Evolutionary conservation across 30 jellyfish, hydroid and myxozoan genomes (phyloP), one percentile per base, ranked within the genome.

Genomic region (Nemopilema nomurai): DNA sequence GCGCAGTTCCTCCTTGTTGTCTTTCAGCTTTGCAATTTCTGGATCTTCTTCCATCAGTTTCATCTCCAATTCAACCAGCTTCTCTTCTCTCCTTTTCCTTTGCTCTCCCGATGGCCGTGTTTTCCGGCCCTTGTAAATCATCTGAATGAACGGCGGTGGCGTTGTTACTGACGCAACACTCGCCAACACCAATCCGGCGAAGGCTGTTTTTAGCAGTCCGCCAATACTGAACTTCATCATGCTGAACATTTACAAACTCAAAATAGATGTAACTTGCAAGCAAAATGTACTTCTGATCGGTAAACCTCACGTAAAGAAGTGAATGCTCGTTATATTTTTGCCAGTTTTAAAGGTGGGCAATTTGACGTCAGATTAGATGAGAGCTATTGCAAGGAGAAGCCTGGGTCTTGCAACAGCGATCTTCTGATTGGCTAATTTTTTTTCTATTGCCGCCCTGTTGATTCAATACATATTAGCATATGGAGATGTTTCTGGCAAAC

Each of bases 81-180:
- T 32, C 28, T 26, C 63, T 4, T 71, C 81, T 23, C 49, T 71
- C 26, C 49, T 71, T 28, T 30, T 71, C 26, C 81, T 71, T 28
- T 19, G 1, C 81, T 71, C 64, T 32, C 17, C 68, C 52, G 81
- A 8, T 28, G 63, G 81, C 6, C 81, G 62, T 28, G 81, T 9
- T 1, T 49, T 13, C 17, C 81, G 62, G 25, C 81, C 64, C 16
- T 71, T 28, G n/a, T 23, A 71, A 71, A 32, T 51, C 81, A 28
- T 71, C 63, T 28, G 21, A 1, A 71, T 63, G 52, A 41, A 3
- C 13, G 57, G 57, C 57, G 57, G 57, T 41, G 57, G 57, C 57
- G 57, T 41, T 13, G 57, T 41, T 6, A 41, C 57, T 41, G 57
- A 41, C 57, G 57, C 57, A 13, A 41, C 57, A 41, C 57, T 41